Percentiles rank a stretch among this genome's conserved stretches.
Conservation (phyloP, 2,113 vertebrate species). For the Rhynchomys soricoides region DNA sequence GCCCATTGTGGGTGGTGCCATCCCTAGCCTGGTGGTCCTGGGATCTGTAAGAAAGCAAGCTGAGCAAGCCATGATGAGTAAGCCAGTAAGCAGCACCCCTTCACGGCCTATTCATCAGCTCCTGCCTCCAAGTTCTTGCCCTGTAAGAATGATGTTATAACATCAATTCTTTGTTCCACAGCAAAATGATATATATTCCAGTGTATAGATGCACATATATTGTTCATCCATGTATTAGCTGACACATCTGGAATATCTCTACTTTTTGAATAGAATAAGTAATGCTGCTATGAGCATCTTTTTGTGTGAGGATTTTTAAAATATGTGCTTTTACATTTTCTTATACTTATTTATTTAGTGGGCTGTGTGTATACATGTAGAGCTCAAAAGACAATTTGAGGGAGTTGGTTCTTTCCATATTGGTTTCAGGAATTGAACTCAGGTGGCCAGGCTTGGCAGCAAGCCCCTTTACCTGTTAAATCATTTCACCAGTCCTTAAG, state of each 20-base stretch:
- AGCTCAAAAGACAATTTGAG: neutral
- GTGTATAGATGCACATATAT: neutral
- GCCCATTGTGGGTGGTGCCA: neutral
- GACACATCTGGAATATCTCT: neutral
- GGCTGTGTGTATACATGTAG: neutral
- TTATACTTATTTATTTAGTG: neutral
- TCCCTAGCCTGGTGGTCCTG: neutral
- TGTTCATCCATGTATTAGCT: neutral
- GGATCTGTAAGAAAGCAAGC: neutral
- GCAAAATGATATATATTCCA: neutral
- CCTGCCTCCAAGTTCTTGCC: neutral
- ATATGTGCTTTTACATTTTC: neutral
- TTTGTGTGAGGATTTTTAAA: neutral
- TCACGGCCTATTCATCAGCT: neutral
- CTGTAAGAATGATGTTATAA: neutral
- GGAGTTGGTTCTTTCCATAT: neutral
- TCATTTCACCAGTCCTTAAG: neutral
- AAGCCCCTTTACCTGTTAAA: neutral
- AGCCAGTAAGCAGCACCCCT: neutral
- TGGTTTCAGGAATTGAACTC: neutral
- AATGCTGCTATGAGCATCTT: neutral
- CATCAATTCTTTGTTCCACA: neutral
- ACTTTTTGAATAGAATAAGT: neutral
- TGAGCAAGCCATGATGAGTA: neutral
- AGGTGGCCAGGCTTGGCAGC: neutral